These are phyloP conservation scores for Ceryle rudis DNA, from an alignment of 2,797 vertebrate species.

Conservation along the genomic window DNA sequence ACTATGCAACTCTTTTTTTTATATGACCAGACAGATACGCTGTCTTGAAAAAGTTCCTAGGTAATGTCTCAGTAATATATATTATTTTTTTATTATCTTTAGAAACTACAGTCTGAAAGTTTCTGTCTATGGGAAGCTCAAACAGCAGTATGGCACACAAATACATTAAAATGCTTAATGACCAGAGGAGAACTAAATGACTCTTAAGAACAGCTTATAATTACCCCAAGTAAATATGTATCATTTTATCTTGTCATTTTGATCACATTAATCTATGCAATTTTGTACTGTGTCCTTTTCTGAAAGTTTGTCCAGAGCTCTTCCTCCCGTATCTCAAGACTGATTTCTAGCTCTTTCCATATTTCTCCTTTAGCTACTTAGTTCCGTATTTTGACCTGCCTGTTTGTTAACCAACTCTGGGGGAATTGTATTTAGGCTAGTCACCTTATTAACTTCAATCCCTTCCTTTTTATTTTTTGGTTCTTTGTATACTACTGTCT, in stretches of 20 bases:
- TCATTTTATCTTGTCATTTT: conserved; percentile 43
- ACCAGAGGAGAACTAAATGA: conserved; percentile 2
- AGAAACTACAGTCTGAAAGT: neutral
- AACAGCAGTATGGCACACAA: conserved; percentile 36
- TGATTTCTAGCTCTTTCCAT: conserved; percentile 38
- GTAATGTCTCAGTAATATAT: neutral
- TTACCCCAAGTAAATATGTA: conserved; percentile 17
- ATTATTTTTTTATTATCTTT: neutral
- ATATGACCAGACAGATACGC: neutral
- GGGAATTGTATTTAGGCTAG: neutral
- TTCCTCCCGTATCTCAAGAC: neutral
- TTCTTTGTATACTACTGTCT: neutral
- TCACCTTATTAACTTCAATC: conserved; percentile 21
- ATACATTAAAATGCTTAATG: conserved; percentile 63
- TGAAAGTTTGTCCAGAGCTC: conserved; percentile 10
- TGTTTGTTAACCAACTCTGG: conserved; percentile 46
- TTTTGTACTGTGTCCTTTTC: conserved; percentile 28
- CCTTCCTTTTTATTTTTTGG: conserved; percentile 27
- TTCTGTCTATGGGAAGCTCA: neutral
- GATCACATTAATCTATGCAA: conserved; percentile 18
- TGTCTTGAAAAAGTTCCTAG: neutral
- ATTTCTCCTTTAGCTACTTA: neutral
- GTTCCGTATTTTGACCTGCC: conserved; percentile 30
- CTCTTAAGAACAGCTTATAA: conserved; percentile 24
- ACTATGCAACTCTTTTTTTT: neutral